phyloP scores from a whole-genome alignment of 1,140 invertebrate genomes.

The Oryctes rhinoceros region DNA sequence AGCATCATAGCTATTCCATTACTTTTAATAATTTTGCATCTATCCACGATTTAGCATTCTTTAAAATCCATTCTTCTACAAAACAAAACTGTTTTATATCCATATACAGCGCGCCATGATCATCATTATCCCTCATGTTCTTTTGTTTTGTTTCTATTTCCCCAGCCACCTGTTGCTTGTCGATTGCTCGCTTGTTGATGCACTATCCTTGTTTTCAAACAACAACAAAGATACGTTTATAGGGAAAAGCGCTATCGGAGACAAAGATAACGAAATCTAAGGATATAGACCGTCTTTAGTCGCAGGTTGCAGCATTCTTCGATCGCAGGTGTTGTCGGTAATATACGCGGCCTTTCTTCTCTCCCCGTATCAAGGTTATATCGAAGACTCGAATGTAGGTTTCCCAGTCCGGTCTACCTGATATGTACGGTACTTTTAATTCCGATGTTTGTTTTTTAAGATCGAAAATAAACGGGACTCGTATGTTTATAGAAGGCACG shows the following conservation, averaged over 20 bases:
- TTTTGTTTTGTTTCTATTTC: slow-evolving; percentile 1
- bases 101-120: not conserved
- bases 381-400: slow-evolving; percentile 13
- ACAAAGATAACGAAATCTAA: not conserved
- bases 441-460: slow-evolving; percentile 22
- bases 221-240: not conserved
- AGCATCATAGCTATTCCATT: no score
- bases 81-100: not conserved
- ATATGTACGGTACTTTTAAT: slow-evolving; percentile 11
- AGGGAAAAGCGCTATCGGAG: not conserved
- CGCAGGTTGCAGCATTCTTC: slow-evolving; percentile 2
- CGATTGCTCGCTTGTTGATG: not conserved
- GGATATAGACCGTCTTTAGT: not conserved
- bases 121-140: not conserved
- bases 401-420: slow-evolving; percentile 1
- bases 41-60: no score
- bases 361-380: not conserved
- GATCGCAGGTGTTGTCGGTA: not conserved
- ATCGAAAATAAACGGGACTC: not conserved
- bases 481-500: not conserved
- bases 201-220: not conserved
- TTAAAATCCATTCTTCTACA: no score
- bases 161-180: slow-evolving; percentile 1
- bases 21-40: no score
- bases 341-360: not conserved